Percentiles rank a stretch among this genome's conserved stretches.
phyloP scores from a whole-genome alignment of 2,113 vertebrate species.

The Gracilinanus agilis region DNA sequence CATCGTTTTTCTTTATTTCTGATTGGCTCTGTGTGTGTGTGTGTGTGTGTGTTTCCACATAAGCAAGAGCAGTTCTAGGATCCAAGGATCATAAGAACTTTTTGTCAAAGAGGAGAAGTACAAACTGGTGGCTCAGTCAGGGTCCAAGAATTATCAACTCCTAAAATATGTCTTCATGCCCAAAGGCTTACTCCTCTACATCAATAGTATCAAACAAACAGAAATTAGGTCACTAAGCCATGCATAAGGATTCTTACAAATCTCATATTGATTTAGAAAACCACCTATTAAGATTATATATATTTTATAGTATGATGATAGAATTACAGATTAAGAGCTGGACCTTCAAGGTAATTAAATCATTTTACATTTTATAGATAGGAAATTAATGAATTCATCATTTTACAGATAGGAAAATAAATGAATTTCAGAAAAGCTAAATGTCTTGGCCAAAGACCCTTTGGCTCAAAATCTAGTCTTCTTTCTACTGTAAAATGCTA shows the following conservation, averaged over 20 bases:
- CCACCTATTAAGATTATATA: background rate
- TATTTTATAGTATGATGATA: background rate
- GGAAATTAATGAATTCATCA: background rate
- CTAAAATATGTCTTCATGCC: background rate
- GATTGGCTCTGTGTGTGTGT: background rate
- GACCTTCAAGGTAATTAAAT: background rate
- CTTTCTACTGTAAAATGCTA: background rate
- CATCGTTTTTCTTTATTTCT: background rate
- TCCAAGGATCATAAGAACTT: background rate
- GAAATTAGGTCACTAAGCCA: background rate
- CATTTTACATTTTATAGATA: background rate
- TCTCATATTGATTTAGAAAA: background rate
- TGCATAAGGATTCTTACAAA: background rate
- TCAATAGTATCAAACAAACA: background rate
- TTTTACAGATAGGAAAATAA: background rate
- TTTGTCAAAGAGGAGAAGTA: background rate
- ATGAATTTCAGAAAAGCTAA: background rate
- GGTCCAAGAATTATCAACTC: background rate
- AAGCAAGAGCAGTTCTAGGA: background rate
- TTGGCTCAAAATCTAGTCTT: background rate
- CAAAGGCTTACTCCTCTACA: background rate
- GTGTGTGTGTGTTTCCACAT: background rate
- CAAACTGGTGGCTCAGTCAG: background rate
- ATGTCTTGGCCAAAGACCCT: background rate
- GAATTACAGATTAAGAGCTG: background rate